phyloP scores from a whole-genome alignment of 2,888 invertebrate species.

The Tipula confusa region DNA sequence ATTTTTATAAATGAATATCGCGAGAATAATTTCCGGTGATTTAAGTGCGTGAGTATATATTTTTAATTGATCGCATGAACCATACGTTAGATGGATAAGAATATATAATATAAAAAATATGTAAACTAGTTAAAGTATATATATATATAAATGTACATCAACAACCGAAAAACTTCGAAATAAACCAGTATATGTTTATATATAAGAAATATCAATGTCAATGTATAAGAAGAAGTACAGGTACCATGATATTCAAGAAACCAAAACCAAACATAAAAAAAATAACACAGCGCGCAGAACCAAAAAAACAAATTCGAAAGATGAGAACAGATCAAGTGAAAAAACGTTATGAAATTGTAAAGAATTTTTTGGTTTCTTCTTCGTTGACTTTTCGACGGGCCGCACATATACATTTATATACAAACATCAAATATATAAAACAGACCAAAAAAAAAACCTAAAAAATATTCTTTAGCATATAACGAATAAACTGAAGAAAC shows the following conservation, averaged over 20 bases:
- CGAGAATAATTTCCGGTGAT: background rate
- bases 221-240: background rate
- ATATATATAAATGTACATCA: background rate
- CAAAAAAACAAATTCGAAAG: background rate
- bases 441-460: background rate
- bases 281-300: background rate
- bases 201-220: too few relatives aligned
- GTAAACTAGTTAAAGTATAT: background rate
- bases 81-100: background rate
- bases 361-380: slow-evolving; percentile 1
- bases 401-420: background rate
- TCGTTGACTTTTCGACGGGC: background rate
- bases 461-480: background rate
- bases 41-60: background rate
- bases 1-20: background rate
- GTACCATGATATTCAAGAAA: background rate
- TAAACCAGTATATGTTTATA: background rate
- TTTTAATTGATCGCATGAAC: background rate
- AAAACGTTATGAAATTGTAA: slow-evolving; percentile 15
- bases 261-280: too few relatives aligned
- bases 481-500: background rate
- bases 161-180: background rate
- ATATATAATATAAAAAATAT: background rate
- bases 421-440: background rate
- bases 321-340: slow-evolving; percentile 14